Conservation (phyloP, 2,888 invertebrate genomes). For the Griposia aprilina region DNA sequence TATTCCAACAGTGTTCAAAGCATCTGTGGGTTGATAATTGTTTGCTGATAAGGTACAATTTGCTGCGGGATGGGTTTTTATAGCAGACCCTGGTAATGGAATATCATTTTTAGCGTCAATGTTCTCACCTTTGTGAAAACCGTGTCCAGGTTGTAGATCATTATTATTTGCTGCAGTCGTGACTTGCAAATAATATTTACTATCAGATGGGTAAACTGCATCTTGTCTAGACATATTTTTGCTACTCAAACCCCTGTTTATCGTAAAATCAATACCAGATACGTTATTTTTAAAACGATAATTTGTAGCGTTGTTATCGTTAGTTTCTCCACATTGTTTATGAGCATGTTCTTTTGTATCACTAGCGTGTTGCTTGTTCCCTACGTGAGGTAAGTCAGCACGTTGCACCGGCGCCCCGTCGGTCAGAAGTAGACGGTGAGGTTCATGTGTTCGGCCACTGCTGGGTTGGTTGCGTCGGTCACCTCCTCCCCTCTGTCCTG, state of each 20-base stretch:
- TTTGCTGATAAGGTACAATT: constrained; percentile 26
- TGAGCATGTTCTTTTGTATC: background rate
- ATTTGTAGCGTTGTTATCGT: background rate
- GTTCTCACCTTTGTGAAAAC: constrained; percentile 4
- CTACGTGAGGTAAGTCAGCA: constrained; percentile 5
- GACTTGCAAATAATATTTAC: constrained; percentile 4
- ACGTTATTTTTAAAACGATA: background rate
- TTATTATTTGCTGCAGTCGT: background rate
- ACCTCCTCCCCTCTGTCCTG: constrained; percentile 80
- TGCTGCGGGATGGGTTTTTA: constrained; percentile 12
- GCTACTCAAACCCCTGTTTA: background rate
- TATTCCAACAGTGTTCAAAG: constrained; percentile 62
- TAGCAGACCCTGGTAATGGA: constrained; percentile 38
- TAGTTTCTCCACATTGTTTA: background rate
- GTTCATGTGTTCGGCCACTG: constrained; percentile 91
- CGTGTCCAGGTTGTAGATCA: background rate
- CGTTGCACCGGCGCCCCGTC: constrained; percentile 14
- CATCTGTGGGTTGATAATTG: constrained; percentile 33
- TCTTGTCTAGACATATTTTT: constrained; percentile 1
- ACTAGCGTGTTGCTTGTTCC: background rate
- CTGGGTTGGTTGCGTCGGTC: constrained; percentile 83
- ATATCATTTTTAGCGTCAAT: constrained; percentile 27
- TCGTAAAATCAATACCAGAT: background rate
- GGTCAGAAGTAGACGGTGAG: constrained; percentile 93
- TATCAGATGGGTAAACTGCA: background rate